phyloP scores from a whole-genome alignment of 2,888 invertebrate genomes.

The Eupithecia abbreviata region DNA sequence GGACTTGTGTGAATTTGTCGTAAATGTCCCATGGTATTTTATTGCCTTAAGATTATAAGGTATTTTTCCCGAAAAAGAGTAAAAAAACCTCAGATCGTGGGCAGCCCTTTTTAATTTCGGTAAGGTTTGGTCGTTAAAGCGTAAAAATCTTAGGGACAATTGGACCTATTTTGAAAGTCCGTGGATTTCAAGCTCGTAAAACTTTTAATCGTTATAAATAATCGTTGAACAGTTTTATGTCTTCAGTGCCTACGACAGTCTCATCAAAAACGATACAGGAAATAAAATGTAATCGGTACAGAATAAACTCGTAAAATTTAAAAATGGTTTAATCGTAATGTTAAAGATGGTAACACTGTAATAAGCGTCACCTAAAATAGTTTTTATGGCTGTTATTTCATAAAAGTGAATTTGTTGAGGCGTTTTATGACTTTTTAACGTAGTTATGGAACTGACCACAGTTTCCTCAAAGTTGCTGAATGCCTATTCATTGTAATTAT shows the following conservation, averaged over 20 bases:
- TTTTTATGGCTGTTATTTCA: constrained; percentile 28
- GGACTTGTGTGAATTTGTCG: constrained; percentile 79
- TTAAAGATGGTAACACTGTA: constrained; percentile 38
- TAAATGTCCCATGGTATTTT: constrained; percentile 79
- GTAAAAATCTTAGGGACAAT: constrained; percentile 45
- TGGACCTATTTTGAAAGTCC: constrained; percentile 45
- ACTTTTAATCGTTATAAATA: constrained; percentile 47
- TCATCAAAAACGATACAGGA: constrained; percentile 43
- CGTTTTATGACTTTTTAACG: constrained; percentile 16
- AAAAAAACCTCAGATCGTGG: constrained; percentile 62
- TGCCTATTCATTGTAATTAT: neutral
- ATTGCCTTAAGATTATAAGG: constrained; percentile 71
- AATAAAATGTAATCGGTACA: constrained; percentile 43
- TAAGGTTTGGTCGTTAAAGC: constrained; percentile 65
- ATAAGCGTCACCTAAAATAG: constrained; percentile 37
- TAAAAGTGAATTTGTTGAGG: constrained; percentile 27
- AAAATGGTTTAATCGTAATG: constrained; percentile 42
- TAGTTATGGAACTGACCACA: constrained; percentile 6
- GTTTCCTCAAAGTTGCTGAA: constrained; percentile 1
- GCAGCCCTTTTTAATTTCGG: constrained; percentile 59
- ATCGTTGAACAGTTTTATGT: constrained; percentile 43
- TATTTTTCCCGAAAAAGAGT: constrained; percentile 56
- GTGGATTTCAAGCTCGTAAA: constrained; percentile 44
- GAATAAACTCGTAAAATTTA: constrained; percentile 37
- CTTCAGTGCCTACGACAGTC: constrained; percentile 41